A percentile compares a stretch with the other conserved stretches of the same genome.
These are phyloP conservation scores for Balaeniceps rex DNA, from an alignment of 2,113 vertebrate genomes.

Conservation along the genomic window DNA sequence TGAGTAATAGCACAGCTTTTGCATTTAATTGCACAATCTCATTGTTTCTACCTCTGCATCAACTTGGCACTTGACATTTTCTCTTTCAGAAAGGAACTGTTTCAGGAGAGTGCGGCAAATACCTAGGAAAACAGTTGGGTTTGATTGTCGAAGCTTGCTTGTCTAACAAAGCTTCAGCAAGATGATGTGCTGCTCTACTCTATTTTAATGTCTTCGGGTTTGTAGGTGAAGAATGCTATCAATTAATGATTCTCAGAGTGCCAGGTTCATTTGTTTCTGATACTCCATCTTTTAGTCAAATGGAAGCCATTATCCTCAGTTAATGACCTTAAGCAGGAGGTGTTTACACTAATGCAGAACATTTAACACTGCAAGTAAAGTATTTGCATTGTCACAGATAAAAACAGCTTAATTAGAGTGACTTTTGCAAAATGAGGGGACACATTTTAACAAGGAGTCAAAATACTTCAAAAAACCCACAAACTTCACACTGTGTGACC, in stretches of 20 bases:
- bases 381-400: constrained; percentile 6
- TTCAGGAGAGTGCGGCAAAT: neutral
- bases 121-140: neutral
- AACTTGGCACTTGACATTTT: constrained; percentile 8
- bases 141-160: neutral
- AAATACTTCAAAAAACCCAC: neutral
- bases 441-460: neutral
- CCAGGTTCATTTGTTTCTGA: constrained; percentile 54
- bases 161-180: neutral
- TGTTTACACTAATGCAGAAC: constrained; percentile 54
- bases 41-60: neutral
- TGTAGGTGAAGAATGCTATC: neutral
- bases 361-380: constrained; percentile 28
- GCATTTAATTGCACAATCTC: neutral
- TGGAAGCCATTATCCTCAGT: constrained; percentile 54
- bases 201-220: constrained; percentile 7
- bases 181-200: neutral
- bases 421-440: neutral
- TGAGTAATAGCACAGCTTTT: neutral
- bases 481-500: neutral
- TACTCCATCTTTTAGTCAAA: constrained; percentile 43
- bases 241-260: constrained; percentile 27
- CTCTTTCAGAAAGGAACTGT: neutral
- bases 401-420: constrained; percentile 45
- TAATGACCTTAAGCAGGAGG: constrained; percentile 56